Evolutionary conservation across 2,113 vertebrate species (phyloP).

Genomic region (Cynocephalus volans): DNA sequence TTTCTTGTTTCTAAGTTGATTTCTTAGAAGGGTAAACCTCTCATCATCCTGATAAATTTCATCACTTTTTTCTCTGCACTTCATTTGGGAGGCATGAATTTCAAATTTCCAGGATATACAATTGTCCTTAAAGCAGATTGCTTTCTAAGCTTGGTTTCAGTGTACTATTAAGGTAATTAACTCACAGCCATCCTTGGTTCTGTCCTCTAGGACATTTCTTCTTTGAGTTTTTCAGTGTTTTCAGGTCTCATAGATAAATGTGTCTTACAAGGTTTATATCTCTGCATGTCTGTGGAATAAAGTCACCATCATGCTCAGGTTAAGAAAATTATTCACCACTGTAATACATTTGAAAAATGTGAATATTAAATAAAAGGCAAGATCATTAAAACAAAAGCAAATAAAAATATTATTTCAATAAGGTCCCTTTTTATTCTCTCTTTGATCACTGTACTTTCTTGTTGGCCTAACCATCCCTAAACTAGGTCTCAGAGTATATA

Average conservation of each 20-base stretch:
- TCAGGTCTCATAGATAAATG: background rate
- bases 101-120: background rate
- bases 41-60: background rate
- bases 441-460: background rate
- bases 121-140: background rate
- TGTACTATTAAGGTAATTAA: background rate
- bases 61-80: background rate
- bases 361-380: conserved; percentile 30
- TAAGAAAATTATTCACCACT: conserved; percentile 25
- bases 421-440: background rate
- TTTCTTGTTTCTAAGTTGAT: background rate
- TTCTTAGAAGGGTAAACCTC: background rate
- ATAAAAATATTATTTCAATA: background rate
- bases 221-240: background rate
- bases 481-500: background rate
- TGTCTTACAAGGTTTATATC: background rate
- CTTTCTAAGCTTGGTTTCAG: background rate
- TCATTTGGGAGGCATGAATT: background rate
- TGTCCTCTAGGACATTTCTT: background rate
- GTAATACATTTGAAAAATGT: conserved; percentile 29
- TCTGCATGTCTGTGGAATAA: background rate
- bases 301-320: background rate
- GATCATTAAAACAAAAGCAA: background rate
- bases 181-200: background rate
- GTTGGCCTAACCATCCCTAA: background rate